Evolutionary conservation across 2,888 invertebrate species (phyloP).

Genomic region (Reticulitermes lucifugus): DNA sequence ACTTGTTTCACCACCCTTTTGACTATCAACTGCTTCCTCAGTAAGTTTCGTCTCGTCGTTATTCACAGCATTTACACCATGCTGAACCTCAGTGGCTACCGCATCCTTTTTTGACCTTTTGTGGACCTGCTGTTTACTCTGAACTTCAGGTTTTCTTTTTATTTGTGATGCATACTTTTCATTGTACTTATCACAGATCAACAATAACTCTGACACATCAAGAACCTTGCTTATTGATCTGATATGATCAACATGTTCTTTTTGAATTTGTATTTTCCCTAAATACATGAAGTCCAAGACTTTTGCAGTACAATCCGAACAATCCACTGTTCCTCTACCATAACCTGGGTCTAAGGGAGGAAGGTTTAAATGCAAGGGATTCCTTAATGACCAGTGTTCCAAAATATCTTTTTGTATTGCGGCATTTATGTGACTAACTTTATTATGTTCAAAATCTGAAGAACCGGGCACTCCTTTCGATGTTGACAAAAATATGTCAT

Average conservation of each 20-base stretch:
- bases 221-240: slow-evolving; percentile 41
- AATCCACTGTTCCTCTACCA: slow-evolving; percentile 24
- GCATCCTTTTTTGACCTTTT: neutral
- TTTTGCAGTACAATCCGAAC: slow-evolving; percentile 48
- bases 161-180: slow-evolving; percentile 11
- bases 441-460: neutral
- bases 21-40: neutral
- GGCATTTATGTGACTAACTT: neutral
- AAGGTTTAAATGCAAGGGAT: slow-evolving; percentile 46
- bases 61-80: neutral
- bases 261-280: slow-evolving; percentile 49
- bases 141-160: neutral
- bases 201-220: slow-evolving; percentile 41
- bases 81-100: neutral
- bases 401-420: neutral
- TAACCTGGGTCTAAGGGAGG: neutral
- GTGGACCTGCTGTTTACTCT: neutral
- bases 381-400: slow-evolving; percentile 43
- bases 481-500: slow-evolving; percentile 6
- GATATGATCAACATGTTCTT: slow-evolving; percentile 48
- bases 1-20: neutral
- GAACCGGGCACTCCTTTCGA: neutral
- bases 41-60: neutral
- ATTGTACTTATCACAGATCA: slow-evolving; percentile 46
- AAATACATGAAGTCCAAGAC: slow-evolving; percentile 52